Evolutionary conservation across 64 coral and sea anemone genomes (phyloP).

Genomic region (Stichodactyla helianthus): DNA sequence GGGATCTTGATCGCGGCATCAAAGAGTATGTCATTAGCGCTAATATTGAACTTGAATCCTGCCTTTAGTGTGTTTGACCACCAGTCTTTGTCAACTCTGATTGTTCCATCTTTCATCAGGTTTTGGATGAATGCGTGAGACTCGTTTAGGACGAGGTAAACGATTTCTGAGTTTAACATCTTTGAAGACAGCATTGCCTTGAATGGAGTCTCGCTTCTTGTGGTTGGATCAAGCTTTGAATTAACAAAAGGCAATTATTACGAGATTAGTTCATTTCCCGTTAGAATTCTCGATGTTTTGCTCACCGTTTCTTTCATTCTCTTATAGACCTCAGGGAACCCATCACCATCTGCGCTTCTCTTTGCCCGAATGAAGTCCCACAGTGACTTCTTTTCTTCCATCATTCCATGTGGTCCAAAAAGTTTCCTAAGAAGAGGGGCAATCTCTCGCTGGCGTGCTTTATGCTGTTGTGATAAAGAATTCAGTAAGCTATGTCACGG

Average conservation of each 20-base stretch:
- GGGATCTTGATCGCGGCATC: background rate
- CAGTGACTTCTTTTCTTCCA: conserved; percentile 3
- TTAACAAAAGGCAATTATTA: background rate
- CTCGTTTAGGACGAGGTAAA: background rate
- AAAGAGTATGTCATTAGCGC: conserved; percentile 8
- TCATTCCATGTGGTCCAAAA: conserved; percentile 11
- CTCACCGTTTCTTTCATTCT: conserved; percentile 21
- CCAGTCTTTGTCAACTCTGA: conserved; percentile 19
- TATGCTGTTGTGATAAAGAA: background rate
- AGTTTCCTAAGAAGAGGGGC: background rate
- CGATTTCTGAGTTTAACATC: conserved; percentile 8
- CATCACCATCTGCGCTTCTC: background rate
- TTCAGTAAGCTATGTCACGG: too few relatives aligned
- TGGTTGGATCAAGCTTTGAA: background rate
- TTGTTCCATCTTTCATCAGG: background rate
- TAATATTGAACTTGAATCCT: background rate
- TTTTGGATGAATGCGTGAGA: background rate
- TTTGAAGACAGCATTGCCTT: conserved; percentile 7
- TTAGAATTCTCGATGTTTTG: too few relatives aligned
- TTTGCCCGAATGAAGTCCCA: conserved; percentile 8
- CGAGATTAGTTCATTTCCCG: too few relatives aligned
- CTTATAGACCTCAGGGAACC: conserved; percentile 11
- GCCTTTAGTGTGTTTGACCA: background rate
- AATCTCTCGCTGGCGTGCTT: background rate
- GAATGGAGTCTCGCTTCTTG: conserved; percentile 4